phyloP scores from a whole-genome alignment of 2,797 vertebrate genomes.

The Mus spretus region DNA sequence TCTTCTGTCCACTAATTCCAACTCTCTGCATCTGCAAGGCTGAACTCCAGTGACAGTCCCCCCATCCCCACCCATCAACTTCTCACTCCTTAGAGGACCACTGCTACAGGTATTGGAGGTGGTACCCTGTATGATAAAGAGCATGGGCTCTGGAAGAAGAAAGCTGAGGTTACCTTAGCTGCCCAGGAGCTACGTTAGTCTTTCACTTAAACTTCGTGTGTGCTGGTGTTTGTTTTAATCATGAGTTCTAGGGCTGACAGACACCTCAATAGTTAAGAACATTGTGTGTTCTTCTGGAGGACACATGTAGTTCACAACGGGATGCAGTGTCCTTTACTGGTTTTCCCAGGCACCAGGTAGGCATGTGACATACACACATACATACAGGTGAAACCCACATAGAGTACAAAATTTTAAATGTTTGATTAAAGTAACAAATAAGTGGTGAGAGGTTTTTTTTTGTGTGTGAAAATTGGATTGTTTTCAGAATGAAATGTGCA shows the following conservation, averaged over 20 bases:
- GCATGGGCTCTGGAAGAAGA: background rate
- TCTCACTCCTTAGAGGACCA: background rate
- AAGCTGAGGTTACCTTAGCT: background rate
- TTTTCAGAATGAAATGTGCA: background rate
- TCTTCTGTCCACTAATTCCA: background rate
- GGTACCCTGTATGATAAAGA: background rate
- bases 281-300: background rate
- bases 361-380: background rate
- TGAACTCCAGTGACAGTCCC: background rate
- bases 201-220: background rate
- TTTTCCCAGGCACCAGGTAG: background rate
- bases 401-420: background rate
- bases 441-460: background rate
- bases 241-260: background rate
- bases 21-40: background rate
- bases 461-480: conserved; percentile 17
- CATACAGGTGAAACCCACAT: too few species aligned
- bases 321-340: background rate
- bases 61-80: background rate
- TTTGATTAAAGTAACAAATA: background rate
- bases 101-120: background rate
- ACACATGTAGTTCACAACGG: background rate
- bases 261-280: background rate
- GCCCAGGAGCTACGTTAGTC: background rate
- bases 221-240: background rate